Percentiles rank a stretch among this genome's conserved stretches.
phyloP scores from a whole-genome alignment of 2,888 invertebrate genomes.

The Acleris cristana region DNA sequence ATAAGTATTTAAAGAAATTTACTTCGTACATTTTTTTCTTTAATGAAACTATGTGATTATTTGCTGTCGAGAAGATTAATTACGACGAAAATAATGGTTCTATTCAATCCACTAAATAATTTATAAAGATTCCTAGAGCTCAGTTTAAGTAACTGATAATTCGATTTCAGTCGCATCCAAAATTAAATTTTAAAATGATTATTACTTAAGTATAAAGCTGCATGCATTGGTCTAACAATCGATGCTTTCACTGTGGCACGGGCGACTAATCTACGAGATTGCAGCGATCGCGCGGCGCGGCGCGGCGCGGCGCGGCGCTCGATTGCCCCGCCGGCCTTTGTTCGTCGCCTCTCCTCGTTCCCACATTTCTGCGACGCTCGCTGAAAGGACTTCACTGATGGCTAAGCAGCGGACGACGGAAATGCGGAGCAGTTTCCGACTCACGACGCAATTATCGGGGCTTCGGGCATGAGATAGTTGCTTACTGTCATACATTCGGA shows the following conservation, averaged over 20 bases:
- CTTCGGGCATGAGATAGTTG: background rate
- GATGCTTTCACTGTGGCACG: background rate
- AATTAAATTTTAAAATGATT: too few relatives aligned
- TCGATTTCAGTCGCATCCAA: too few relatives aligned
- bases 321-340: slow-evolving; percentile 26
- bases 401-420: slow-evolving; percentile 16
- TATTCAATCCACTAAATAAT: too few relatives aligned
- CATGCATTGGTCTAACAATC: background rate
- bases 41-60: too few relatives aligned
- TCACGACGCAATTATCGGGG: slow-evolving; percentile 19
- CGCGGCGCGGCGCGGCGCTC: slow-evolving; percentile 12
- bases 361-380: slow-evolving; percentile 6
- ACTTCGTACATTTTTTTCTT: too few relatives aligned
- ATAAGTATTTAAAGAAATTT: too few relatives aligned
- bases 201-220: too few relatives aligned
- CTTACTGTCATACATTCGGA: background rate
- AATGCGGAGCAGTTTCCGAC: slow-evolving; percentile 2
- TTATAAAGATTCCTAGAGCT: too few relatives aligned
- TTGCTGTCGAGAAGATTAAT: too few relatives aligned
- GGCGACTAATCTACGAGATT: slow-evolving; percentile 14
- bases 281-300: slow-evolving; percentile 5
- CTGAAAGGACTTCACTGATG: slow-evolving; percentile 31
- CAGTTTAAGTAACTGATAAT: too few relatives aligned
- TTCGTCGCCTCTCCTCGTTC: slow-evolving; percentile 6
- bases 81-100: too few relatives aligned